Evolutionary conservation across 1,140 invertebrate species (phyloP), one percentile per base, ranked within the genome.

Genomic region (Parasteatoda tepidariorum): DNA sequence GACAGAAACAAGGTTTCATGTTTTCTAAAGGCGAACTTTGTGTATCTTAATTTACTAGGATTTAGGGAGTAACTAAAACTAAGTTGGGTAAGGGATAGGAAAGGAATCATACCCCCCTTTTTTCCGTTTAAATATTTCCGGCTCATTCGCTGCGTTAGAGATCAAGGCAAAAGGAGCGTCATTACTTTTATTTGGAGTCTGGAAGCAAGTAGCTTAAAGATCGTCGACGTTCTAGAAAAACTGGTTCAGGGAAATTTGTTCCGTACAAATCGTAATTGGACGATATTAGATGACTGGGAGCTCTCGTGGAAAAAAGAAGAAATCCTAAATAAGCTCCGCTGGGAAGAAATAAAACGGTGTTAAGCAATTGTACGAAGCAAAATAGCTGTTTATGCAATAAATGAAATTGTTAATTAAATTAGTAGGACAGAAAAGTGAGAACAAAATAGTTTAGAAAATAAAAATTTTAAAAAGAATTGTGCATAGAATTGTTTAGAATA

Each of bases 11-110:
- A 78, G 74, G 66, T 66, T 78, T 66, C 59, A 54, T 78, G 59
- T 54, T 78, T 55, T 54, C 62, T n/a, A 38, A 66, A 78, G 41
- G 59, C 38, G 33, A 78, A 78, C 61, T 28, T n/a, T 55, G 74
- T 78, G 74, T 78, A 78, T 78, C 74, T 78, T 78, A 78, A 78
- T 78, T 78, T 78, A 78, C 24, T 26, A 4, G 74, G 74, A 78
- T 78, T 73, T 78, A 54, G 61, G 28, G 11, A 31, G n/a, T n/a
- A n/a, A n/a, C n/a, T n/a, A n/a, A n/a, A n/a, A n/a, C n/a, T n/a
- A 48, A 24, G 61, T 15, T 31, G 11, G 9, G 57, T 24, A 11
- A n/a, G 26, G 61, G 11, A 2, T n/a, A 66, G 61, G 61, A 4
- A 26, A 34, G 34, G 33, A 18, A 5, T 13, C 4, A 4, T n/a